phyloP scores from a whole-genome alignment of 2,888 invertebrate genomes.

The Hipparchia sbordonii region DNA sequence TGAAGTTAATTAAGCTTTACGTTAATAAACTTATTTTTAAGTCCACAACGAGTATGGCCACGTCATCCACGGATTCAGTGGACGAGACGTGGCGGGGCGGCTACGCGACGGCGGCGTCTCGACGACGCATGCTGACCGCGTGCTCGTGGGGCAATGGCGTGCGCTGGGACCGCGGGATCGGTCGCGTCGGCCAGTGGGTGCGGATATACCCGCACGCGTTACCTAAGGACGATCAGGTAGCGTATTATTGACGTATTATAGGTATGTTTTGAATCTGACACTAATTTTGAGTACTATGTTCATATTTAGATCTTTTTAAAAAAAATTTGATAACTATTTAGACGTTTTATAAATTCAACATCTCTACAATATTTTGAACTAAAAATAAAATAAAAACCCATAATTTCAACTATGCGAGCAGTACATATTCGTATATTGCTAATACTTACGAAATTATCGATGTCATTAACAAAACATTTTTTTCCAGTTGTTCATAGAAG shows the following conservation, averaged over 20 bases:
- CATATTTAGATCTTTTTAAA: too few relatives aligned
- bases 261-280: too few relatives aligned
- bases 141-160: conserved; percentile 88
- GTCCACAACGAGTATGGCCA: conserved; percentile 55
- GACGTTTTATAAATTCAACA: not conserved
- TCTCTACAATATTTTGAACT: not conserved
- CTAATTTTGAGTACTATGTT: too few relatives aligned
- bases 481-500: conserved; percentile 63
- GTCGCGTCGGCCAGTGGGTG: conserved; percentile 89
- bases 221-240: conserved; percentile 64
- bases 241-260: not conserved
- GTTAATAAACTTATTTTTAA: conserved; percentile 40
- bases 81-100: conserved; percentile 77
- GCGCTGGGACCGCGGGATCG: conserved; percentile 85
- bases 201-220: conserved; percentile 86
- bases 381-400: too few relatives aligned
- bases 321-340: too few relatives aligned
- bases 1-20: too few relatives aligned
- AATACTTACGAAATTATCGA: not conserved
- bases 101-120: conserved; percentile 70
- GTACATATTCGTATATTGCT: too few relatives aligned
- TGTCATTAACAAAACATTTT: not conserved
- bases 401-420: too few relatives aligned
- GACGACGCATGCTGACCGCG: conserved; percentile 64
- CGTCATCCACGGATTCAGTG: conserved; percentile 56